A percentile compares a stretch with the other conserved stretches of the same genome.
phyloP scores from a whole-genome alignment of 2,797 vertebrate species.

The Percopsis omiscomaycus region DNA sequence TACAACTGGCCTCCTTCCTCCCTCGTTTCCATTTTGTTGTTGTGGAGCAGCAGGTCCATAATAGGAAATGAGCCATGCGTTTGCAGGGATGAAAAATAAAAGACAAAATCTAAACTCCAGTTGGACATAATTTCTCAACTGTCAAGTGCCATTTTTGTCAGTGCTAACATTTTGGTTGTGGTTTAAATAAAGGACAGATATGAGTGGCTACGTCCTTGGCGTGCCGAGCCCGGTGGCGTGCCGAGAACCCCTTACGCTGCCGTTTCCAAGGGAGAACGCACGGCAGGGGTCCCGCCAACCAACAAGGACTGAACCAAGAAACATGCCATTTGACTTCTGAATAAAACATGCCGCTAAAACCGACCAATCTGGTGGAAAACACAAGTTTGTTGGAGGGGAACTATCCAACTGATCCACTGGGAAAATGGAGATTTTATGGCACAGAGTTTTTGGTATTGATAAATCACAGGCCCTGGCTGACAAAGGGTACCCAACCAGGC shows the following conservation, averaged over 20 bases:
- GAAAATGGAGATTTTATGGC: constrained; percentile 52
- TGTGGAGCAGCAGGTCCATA: constrained; percentile 8
- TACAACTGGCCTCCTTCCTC: constrained; percentile 3
- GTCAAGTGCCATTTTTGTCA: constrained; percentile 6
- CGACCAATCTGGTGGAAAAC: constrained; percentile 29
- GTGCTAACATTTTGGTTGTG: constrained; percentile 16
- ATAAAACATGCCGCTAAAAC: constrained; percentile 39
- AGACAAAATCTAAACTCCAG: neutral
- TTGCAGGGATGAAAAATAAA: neutral
- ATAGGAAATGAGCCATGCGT: neutral
- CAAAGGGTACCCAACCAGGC: constrained; percentile 28
- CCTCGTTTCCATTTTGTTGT: constrained; percentile 19
- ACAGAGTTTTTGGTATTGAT: constrained; percentile 39
- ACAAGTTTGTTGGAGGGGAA: too few species aligned
- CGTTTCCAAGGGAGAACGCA: constrained; percentile 26
- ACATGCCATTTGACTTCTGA: constrained; percentile 32
- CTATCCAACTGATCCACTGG: constrained; percentile 8
- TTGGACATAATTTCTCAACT: constrained; percentile 10
- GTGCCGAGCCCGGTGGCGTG: constrained; percentile 1
- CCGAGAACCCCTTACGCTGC: constrained; percentile 16
- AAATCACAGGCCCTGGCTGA: constrained; percentile 38
- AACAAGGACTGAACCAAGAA: constrained; percentile 33
- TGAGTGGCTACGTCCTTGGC: constrained; percentile 15
- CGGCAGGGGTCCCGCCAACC: constrained; percentile 25
- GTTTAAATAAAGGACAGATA: constrained; percentile 12